Evolutionary conservation across 2,888 invertebrate genomes (phyloP), one percentile per base, ranked within the genome.

Genomic region (Mimas tiliae): DNA sequence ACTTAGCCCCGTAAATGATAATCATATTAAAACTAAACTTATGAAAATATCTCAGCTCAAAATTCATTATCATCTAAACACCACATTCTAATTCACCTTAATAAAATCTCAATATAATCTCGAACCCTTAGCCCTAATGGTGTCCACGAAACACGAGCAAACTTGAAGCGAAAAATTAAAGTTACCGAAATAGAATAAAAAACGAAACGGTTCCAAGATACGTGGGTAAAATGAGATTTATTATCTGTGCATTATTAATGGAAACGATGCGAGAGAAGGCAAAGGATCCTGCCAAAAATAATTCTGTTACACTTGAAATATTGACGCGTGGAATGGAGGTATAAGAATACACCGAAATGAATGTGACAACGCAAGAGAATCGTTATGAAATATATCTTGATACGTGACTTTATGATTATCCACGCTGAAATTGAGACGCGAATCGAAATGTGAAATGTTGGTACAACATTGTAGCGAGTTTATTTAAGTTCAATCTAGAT

Each of bases 221-320:
- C 72, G 63, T 65, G 71, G 68, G 62, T 67, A 74, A 74, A 72
- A 69, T 64, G 71, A 79, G 76, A 84, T 84, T 81, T 81, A 80
- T 78, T 69, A 74, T 70, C 72, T 51, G 65, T 55, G 55, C 55
- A 67, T 77, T 76, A 79, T 79, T 76, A 79, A 82, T 80, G 74
- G 72, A 77, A 64, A 65, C 65, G 66, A 74, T 69, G 58, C 68
- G 63, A 70, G 68, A 51, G 52, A 51, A 74, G 69, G 58, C 68
- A 62, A 70, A 68, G 58, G 52, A 51, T 65, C 66, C 68, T 48
- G 55, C 68, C 48, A 68, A 66, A 73, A 68, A 63, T 11, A 71
- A 64, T 66, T 63, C 65, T 64, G 47, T 27, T 63, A 19, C n/a
- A 52, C 55, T 47, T 52, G 52, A 63, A 1, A 67, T 68, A 67